Evolutionary conservation across 2,797 vertebrate species (phyloP).

Genomic region (Naso thynnoides): DNA sequence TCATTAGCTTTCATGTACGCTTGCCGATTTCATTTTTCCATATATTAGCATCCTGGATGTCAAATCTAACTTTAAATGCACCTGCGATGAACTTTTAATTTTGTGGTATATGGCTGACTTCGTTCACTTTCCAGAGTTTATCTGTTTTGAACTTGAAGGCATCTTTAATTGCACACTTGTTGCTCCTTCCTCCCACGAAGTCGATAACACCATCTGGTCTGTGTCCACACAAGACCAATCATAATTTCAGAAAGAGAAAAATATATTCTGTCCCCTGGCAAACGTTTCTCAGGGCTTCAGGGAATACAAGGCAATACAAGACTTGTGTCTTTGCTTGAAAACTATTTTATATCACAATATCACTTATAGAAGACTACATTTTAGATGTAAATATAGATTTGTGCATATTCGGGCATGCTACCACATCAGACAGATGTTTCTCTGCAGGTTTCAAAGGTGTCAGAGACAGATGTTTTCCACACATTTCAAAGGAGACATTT

Average conservation of each 20-base stretch:
- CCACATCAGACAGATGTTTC: slow-evolving; percentile 68
- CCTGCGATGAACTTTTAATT: slow-evolving; percentile 32
- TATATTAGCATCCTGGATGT: slow-evolving; percentile 21
- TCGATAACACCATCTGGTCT: slow-evolving; percentile 81
- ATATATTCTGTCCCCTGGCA: slow-evolving; percentile 70
- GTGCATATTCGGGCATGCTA: slow-evolving; percentile 23
- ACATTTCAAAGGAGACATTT: slow-evolving; percentile 82
- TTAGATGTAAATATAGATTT: neutral
- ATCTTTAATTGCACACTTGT: slow-evolving; percentile 83
- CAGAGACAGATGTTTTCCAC: slow-evolving; percentile 78
- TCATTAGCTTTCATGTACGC: slow-evolving; percentile 39
- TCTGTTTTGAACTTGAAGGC: slow-evolving; percentile 51
- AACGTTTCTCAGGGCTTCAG: slow-evolving; percentile 66
- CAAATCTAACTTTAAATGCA: slow-evolving; percentile 26
- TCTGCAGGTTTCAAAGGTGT: slow-evolving; percentile 65
- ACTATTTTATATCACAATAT: slow-evolving; percentile 12
- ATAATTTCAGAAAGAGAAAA: slow-evolving; percentile 75
- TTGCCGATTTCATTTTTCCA: slow-evolving; percentile 29
- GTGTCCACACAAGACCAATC: slow-evolving; percentile 66
- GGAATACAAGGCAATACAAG: slow-evolving; percentile 44
- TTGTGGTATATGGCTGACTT: slow-evolving; percentile 31
- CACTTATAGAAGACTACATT: neutral
- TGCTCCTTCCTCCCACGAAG: slow-evolving; percentile 62
- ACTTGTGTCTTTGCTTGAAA: neutral
- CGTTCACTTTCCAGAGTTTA: slow-evolving; percentile 44